Evolutionary conservation across 2,888 invertebrate species (phyloP).

Genomic region (Nebria brevicollis): DNA sequence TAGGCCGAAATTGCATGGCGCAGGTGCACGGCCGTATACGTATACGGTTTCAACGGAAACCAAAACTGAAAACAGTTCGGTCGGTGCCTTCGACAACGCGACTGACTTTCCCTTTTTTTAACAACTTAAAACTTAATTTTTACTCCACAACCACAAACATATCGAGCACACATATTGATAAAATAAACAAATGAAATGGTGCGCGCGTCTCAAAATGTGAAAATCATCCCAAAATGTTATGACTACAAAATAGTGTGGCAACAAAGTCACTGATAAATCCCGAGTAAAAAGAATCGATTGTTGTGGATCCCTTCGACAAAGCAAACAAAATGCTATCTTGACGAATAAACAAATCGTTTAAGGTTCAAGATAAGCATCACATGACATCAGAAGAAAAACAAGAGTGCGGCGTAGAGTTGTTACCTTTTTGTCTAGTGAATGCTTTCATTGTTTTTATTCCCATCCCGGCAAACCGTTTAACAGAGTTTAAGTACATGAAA

Average conservation of each 20-base stretch:
- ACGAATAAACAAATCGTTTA: neutral
- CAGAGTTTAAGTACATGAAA: slow-evolving; percentile 68
- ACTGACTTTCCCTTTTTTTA: slow-evolving; percentile 9
- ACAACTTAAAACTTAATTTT: neutral
- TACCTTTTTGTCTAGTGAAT: slow-evolving; percentile 87
- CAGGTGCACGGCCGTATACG: neutral
- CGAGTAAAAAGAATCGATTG: neutral
- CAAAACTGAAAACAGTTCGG: neutral
- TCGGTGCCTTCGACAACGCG: neutral
- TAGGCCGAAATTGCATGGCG: neutral
- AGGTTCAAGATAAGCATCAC: neutral
- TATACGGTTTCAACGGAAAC: slow-evolving; percentile 17
- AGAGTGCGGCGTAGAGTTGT: slow-evolving; percentile 50
- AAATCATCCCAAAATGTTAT: no score
- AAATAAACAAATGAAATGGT: no score
- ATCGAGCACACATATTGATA: neutral
- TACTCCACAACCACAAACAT: neutral
- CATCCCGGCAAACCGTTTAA: slow-evolving; percentile 74
- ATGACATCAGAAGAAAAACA: neutral
- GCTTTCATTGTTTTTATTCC: slow-evolving; percentile 90
- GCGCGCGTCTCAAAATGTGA: no score
- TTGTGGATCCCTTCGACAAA: neutral
- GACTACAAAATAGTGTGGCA: neutral
- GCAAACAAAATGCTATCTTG: neutral
- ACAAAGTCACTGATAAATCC: neutral